phyloP scores from a whole-genome alignment of 2,113 vertebrate genomes.

The Merops nubicus region DNA sequence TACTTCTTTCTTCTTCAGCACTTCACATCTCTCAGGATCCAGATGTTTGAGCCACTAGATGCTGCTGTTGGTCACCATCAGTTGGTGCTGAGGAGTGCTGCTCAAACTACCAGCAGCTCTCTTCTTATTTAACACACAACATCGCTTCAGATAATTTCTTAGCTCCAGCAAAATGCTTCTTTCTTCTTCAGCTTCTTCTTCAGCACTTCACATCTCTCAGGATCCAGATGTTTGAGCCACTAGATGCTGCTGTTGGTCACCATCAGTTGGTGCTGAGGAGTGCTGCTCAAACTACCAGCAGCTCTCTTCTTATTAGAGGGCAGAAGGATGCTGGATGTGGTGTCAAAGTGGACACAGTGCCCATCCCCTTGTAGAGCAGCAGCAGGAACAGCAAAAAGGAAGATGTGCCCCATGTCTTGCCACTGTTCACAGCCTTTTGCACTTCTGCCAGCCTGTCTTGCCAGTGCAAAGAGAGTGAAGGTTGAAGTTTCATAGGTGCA shows the following conservation, averaged over 20 bases:
- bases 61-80: not conserved
- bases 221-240: not conserved
- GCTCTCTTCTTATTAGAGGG: not conserved
- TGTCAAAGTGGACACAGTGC: not conserved
- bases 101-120: not conserved
- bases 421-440: not conserved
- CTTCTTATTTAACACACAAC: no score
- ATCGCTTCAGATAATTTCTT: no score
- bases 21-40: not conserved
- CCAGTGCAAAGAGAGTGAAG: not conserved
- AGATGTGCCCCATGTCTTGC: not conserved
- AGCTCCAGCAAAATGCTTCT: no score
- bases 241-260: not conserved
- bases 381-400: not conserved
- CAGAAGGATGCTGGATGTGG: not conserved
- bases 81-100: rapidly evolving
- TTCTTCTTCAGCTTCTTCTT: no score
- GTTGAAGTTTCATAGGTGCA: rapidly evolving
- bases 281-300: not conserved
- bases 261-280: rapidly evolving
- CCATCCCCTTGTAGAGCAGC: not conserved
- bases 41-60: not conserved
- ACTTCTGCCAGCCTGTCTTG: not conserved
- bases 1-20: not conserved
- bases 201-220: no score